Conservation (phyloP, 1,140 invertebrate genomes). For the Lasaia peninsularis region DNA sequence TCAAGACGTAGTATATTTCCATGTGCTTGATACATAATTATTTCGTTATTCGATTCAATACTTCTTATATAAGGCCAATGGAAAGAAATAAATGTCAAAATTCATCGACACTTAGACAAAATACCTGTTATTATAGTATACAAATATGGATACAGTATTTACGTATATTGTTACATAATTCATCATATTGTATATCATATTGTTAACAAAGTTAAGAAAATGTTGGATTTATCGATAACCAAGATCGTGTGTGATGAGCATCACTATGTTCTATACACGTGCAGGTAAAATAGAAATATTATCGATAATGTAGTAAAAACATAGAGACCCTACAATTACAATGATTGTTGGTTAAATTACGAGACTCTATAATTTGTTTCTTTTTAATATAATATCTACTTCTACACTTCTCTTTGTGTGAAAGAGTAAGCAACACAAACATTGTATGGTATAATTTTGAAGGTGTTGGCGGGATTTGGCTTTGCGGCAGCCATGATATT, state of each 20-base stretch:
- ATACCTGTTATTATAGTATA: no score
- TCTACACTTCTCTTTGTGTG: background rate
- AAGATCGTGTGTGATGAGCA: background rate
- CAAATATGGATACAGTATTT: no score
- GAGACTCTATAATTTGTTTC: slow-evolving; percentile 28
- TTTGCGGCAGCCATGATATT: slow-evolving; percentile 8
- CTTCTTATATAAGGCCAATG: no score
- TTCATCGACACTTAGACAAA: no score
- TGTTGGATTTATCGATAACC: background rate
- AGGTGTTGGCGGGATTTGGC: slow-evolving; percentile 14
- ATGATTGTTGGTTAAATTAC: slow-evolving; percentile 51
- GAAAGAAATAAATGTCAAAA: background rate
- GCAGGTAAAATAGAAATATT: slow-evolving; percentile 40
- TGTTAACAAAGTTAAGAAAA: no score
- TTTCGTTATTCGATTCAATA: no score
- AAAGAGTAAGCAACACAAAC: slow-evolving; percentile 24
- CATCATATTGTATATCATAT: no score
- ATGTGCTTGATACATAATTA: no score
- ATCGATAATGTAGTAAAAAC: slow-evolving; percentile 43
- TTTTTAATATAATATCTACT: slow-evolving; percentile 14
- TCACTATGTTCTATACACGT: slow-evolving; percentile 26
- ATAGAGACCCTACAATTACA: slow-evolving; percentile 41
- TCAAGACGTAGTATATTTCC: background rate
- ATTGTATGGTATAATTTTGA: slow-evolving; percentile 33
- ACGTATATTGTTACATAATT: no score